Evolutionary conservation across 2,113 vertebrate genomes (phyloP), one percentile per base, ranked within the genome.

Genomic region (Lepisosteus osseus): DNA sequence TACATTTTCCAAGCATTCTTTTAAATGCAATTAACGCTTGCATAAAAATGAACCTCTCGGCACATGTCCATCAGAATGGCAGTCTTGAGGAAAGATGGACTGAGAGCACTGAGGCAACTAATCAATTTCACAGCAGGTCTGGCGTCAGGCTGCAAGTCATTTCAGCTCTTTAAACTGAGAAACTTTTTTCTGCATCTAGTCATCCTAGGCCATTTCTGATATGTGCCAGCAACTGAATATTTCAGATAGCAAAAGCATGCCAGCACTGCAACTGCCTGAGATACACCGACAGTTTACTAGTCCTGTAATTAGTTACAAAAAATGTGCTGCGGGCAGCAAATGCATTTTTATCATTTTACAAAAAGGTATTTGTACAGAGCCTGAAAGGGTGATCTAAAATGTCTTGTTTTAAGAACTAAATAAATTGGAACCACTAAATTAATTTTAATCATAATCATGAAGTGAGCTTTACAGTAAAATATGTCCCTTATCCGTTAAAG

Each of bases 61-160:
- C 57, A 59, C 9, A 59, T 59, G 57, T 59, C 57, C 57, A 59
- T 13, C 12, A 13, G 13, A 13, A 59, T 59, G 57, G 57, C 12
- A n/a, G 57, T 13, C 57, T 13, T 2, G 5, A 13, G 5, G 14
- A n/a, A 59, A n/a, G 57, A n/a, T 5, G 57, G n/a, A 13, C 12
- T 15, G n/a, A n/a, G 57, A 59, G 57, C 57, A 59, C 5, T 59
- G 57, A 59, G 12, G 57, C 57, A 59, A n/a, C 57, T 59, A 59
- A 59, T 59, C 11, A 59, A 59, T 59, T 59, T 59, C 57, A 59
- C 57, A n/a, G 12, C 57, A 59, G 57, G 57, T 59, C 57, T 59
- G 57, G 13, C 3, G n/a, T n/a, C 3, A 59, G 13, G 12, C 11
- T n/a, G 54, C 13, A 13, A 55, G 5, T 59, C 12, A 2, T n/a